A percentile compares a stretch with the other conserved stretches of the same genome.
These are phyloP conservation scores for Fopius arisanus DNA, from an alignment of 1,140 invertebrate species.

Conservation along the genomic window DNA sequence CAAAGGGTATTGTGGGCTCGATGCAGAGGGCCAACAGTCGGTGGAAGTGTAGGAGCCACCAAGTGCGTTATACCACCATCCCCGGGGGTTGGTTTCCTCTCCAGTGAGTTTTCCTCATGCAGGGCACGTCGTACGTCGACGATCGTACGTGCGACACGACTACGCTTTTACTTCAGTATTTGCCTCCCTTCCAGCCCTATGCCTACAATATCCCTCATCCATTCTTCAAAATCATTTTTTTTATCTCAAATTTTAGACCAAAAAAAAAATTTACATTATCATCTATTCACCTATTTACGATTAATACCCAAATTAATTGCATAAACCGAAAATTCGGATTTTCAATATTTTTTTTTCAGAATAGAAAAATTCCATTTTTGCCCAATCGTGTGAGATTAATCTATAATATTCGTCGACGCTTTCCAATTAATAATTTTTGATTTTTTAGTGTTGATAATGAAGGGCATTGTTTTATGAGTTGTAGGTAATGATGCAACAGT, in stretches of 20 bases:
- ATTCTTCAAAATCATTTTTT: conserved; percentile 13
- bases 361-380: too few relatives aligned
- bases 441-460: neutral
- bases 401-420: too few relatives aligned
- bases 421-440: neutral
- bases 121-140: conserved; percentile 63
- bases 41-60: conserved; percentile 30
- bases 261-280: too few relatives aligned
- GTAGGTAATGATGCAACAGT: neutral
- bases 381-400: too few relatives aligned
- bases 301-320: too few relatives aligned
- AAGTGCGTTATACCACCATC: neutral
- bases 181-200: conserved; percentile 38
- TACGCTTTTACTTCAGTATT: conserved; percentile 63
- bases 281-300: too few relatives aligned
- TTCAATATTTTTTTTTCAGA: too few relatives aligned
- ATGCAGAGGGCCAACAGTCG: conserved; percentile 13
- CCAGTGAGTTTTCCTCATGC: conserved; percentile 48
- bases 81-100: conserved; percentile 46
- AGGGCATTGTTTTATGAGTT: neutral
- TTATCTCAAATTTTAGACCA: too few relatives aligned
- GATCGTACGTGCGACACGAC: conserved; percentile 65
- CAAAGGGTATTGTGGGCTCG: conserved; percentile 43
- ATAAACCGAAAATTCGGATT: too few relatives aligned
- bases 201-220: conserved; percentile 1